phyloP scores from a whole-genome alignment of 2,888 invertebrate species.

The Acrobeloides nanus region DNA sequence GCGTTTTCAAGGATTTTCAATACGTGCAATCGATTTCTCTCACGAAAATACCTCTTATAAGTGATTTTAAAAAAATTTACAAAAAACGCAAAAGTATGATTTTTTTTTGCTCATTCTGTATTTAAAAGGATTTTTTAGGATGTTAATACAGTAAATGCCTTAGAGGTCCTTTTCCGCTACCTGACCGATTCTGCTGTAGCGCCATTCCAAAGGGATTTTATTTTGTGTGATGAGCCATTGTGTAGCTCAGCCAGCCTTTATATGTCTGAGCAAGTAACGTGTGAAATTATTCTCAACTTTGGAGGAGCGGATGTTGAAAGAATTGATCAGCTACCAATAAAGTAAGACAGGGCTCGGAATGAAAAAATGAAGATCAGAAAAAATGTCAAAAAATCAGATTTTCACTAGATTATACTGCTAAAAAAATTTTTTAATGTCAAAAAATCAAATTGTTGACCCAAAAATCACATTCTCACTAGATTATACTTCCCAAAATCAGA shows the following conservation, averaged over 20 bases:
- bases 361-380: neutral
- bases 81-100: too few species aligned
- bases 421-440: neutral
- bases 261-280: conserved; percentile 26
- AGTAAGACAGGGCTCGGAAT: conserved; percentile 14
- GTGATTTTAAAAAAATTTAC: too few species aligned
- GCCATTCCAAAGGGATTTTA: conserved; percentile 65
- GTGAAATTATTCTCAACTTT: conserved; percentile 34
- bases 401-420: neutral
- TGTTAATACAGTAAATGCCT: conserved; percentile 10
- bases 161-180: conserved; percentile 70
- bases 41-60: too few species aligned
- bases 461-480: too few species aligned
- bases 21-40: too few species aligned
- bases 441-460: neutral
- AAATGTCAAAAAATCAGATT: neutral
- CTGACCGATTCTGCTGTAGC: conserved; percentile 78
- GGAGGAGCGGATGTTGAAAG: conserved; percentile 41
- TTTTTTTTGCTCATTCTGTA: too few species aligned
- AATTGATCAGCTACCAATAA: conserved; percentile 28
- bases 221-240: conserved; percentile 41
- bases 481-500: too few species aligned
- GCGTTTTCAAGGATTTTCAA: too few species aligned
- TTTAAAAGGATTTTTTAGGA: too few species aligned
- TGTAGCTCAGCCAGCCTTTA: conserved; percentile 19